Evolutionary conservation across 1,140 invertebrate species (phyloP), one percentile per base, ranked within the genome.

Genomic region (Colletes latitarsis): DNA sequence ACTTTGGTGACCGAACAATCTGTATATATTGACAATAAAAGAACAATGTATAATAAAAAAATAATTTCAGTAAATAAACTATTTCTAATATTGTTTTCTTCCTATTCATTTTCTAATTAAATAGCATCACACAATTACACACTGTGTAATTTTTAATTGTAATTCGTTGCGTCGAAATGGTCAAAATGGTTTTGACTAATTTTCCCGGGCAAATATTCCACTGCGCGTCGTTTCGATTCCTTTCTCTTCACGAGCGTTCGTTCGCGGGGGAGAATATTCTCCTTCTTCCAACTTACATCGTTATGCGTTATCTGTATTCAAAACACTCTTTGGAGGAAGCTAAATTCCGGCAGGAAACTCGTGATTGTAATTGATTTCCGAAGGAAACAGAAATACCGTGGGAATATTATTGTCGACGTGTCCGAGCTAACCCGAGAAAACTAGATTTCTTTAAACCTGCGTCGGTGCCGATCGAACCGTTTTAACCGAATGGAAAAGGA

Each of bases 291-390:
- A 15, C 4, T 2, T 10, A 17, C 55, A 6, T 41, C 43, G 4
- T 1, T 3, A 3, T 10, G 6, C n/a, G 41, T 69, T 77, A 69
- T 77, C 55, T 19, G 46, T 72, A 78, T 72, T 71, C 60, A 3
- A 71, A 5, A 4, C 68, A 17, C 15, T 19, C 58, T 15, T 70
- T 17, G 17, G 17, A 1, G 19, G n/a, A 41, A 71, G 17, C 17
- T 43, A 30, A 70, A 77, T 71, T 67, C 57, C 30, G 3, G 15
- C n/a, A 53, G 67, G 21, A 77, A 77, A 52, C 15, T 52, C 57
- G 46, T 6, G 67, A 77, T 77, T 21, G 49, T 39, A 12, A 79
- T 79, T 41, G 41, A 46, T 30, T 41, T 73, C 52, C 60, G 17
- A n/a, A 10, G 39, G 15, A 46, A 21, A 64, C 6, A 3, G 6